These are phyloP conservation scores for Lepilemur septentrionalis DNA, from an alignment of 2,797 vertebrate genomes.

Conservation along the genomic window DNA sequence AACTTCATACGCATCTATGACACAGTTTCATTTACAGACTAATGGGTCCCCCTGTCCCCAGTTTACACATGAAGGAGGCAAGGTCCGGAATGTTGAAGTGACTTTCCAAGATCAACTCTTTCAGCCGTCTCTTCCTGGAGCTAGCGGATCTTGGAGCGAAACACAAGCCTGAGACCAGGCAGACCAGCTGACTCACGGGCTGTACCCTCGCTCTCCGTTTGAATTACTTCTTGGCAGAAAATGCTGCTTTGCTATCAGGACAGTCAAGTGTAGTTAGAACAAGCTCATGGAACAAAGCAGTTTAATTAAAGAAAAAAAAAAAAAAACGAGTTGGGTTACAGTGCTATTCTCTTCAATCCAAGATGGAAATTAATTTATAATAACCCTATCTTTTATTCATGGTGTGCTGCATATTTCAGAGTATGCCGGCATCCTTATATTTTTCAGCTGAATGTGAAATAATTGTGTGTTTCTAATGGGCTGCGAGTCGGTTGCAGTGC, in stretches of 20 bases:
- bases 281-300: slow-evolving; percentile 23
- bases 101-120: background rate
- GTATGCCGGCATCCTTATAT: slow-evolving; percentile 46
- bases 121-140: background rate
- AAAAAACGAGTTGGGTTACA: background rate
- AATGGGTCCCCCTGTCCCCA: background rate
- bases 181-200: background rate
- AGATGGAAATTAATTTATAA: slow-evolving; percentile 72
- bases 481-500: slow-evolving; percentile 37
- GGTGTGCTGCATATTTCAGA: slow-evolving; percentile 58
- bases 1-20: background rate
- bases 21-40: background rate
- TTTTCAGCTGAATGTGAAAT: slow-evolving; percentile 66
- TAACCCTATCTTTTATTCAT: slow-evolving; percentile 74
- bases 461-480: slow-evolving; percentile 68
- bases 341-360: slow-evolving; percentile 56
- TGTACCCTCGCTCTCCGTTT: background rate
- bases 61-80: background rate
- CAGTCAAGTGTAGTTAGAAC: slow-evolving; percentile 26
- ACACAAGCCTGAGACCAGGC: background rate
- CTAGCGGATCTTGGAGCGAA: background rate
- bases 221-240: slow-evolving; percentile 35
- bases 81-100: background rate
- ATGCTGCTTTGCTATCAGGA: slow-evolving; percentile 18
- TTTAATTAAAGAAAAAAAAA: slow-evolving; percentile 61